A percentile compares a stretch with the other conserved stretches of the same genome.
phyloP scores from a whole-genome alignment of 2,888 invertebrate genomes.

The Reticulitermes lucifugus region DNA sequence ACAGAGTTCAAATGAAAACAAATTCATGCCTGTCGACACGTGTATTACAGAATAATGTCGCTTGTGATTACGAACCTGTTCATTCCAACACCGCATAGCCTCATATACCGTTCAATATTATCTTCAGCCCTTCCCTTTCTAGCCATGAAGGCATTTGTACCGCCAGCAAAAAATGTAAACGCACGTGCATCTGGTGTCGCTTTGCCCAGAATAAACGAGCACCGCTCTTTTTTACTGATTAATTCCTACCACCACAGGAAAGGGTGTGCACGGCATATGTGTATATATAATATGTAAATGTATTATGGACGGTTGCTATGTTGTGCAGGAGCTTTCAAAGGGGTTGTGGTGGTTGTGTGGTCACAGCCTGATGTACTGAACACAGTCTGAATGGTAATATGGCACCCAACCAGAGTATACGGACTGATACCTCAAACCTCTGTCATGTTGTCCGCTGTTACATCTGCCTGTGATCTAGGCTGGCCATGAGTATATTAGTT shows the following conservation, averaged over 20 bases:
- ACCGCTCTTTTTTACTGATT: background rate
- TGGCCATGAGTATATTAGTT: too few species aligned
- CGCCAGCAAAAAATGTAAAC: background rate
- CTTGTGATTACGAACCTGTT: too few species aligned
- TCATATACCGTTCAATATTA: background rate
- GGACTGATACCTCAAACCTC: background rate
- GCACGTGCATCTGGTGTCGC: background rate
- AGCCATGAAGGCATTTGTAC: background rate
- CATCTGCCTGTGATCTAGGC: background rate
- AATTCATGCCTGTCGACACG: too few species aligned
- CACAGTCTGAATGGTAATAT: constrained; percentile 8
- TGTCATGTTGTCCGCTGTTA: background rate
- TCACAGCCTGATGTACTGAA: background rate
- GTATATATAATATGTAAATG: constrained; percentile 24
- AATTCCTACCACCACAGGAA: background rate
- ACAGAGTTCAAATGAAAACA: too few species aligned
- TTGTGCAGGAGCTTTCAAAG: background rate
- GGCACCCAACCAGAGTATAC: background rate
- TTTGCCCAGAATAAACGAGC: background rate
- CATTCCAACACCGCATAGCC: too few species aligned
- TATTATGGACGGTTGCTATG: background rate
- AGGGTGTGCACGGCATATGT: background rate
- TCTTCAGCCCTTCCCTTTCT: background rate
- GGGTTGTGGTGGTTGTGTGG: background rate
- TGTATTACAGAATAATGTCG: too few species aligned